Evolutionary conservation across 2,113 vertebrate species (phyloP).

Genomic region (Ameiurus melas): DNA sequence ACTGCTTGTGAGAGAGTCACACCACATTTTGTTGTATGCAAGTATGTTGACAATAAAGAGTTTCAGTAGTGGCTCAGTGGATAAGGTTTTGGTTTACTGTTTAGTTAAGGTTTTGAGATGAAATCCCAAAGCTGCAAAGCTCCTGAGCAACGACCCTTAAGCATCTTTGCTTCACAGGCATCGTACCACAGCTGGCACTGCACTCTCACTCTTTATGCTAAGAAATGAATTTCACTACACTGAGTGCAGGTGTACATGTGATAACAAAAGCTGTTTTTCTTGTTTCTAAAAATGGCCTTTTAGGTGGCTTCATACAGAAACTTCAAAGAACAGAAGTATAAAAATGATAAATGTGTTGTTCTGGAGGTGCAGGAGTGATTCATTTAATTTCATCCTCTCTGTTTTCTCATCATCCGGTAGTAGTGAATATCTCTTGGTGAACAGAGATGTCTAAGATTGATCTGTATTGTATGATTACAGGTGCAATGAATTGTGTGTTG

Average conservation of each 20-base stretch:
- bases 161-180: background rate
- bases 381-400: background rate
- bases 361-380: background rate
- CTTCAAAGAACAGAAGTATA: slow-evolving; percentile 1
- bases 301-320: background rate
- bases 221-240: background rate
- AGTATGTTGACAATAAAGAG: too few relatives aligned
- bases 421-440: background rate
- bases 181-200: background rate
- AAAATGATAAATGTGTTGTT: background rate
- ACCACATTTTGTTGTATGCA: background rate
- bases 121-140: background rate
- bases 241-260: background rate
- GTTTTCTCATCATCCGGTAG: background rate
- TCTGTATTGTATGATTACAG: background rate
- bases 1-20: background rate
- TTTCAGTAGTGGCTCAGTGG: background rate
- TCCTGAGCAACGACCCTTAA: background rate
- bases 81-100: background rate
- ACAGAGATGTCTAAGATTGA: background rate
- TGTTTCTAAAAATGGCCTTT: background rate
- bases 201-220: background rate
- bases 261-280: background rate
- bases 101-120: background rate
- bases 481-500: background rate